A percentile compares a stretch with the other conserved stretches of the same genome.
These are phyloP conservation scores for Drosophila pullipes DNA, from an alignment of 2,888 invertebrate genomes.

Conservation along the genomic window DNA sequence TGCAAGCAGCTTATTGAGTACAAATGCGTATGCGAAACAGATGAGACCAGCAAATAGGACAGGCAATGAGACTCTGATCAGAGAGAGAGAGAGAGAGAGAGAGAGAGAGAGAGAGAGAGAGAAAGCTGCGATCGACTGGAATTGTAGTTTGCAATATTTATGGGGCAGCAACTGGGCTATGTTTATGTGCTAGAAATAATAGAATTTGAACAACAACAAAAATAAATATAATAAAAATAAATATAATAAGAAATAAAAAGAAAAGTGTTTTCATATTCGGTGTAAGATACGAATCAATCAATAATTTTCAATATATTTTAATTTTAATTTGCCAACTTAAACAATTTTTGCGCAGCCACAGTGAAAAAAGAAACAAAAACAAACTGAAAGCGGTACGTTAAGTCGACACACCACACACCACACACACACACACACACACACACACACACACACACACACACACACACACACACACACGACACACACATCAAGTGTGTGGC, in stretches of 20 bases:
- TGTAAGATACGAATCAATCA: background rate
- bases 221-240: too few species aligned
- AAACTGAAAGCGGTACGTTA: background rate
- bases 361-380: background rate
- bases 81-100: constrained; percentile 4
- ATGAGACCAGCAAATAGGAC: background rate
- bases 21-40: background rate
- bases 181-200: background rate
- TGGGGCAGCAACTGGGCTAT: background rate
- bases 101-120: background rate
- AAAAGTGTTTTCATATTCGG: background rate
- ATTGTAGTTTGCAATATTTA: background rate
- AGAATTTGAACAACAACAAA: background rate
- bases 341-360: background rate
- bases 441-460: background rate
- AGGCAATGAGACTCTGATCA: background rate
- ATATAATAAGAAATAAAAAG: background rate
- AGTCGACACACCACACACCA: background rate
- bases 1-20: background rate
- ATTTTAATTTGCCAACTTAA: background rate
- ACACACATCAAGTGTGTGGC: constrained; percentile 3
- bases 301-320: background rate
- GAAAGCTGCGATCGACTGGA: background rate
- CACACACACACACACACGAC: background rate
- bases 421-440: background rate